Conservation (phyloP, 2,888 invertebrate genomes). For the Aporophyla nigra region DNA sequence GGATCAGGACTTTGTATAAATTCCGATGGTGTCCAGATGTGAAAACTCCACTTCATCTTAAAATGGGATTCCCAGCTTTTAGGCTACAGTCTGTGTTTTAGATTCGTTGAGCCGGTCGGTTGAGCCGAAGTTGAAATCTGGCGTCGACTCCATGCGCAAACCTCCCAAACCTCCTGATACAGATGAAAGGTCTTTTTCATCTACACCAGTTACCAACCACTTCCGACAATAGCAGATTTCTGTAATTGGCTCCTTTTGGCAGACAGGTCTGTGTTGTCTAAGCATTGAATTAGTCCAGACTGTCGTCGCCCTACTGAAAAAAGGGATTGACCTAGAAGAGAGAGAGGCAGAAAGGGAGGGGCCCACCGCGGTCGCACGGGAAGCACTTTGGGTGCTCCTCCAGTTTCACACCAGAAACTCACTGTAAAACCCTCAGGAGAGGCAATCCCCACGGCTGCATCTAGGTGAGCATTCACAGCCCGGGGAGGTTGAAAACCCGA, state of each 20-base stretch:
- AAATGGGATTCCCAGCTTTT: not conserved
- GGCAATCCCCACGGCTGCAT: not conserved
- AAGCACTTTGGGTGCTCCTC: not conserved
- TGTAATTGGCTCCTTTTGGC: too few species aligned
- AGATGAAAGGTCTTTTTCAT: too few species aligned
- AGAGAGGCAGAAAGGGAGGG: not conserved
- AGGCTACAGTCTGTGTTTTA: too few species aligned
- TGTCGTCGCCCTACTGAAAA: not conserved
- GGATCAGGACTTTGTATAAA: not conserved
- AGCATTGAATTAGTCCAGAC: not conserved
- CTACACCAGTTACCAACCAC: too few species aligned
- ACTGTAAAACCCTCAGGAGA: not conserved
- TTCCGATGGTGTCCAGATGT: not conserved
- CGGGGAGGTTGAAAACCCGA: not conserved
- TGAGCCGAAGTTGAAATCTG: too few species aligned
- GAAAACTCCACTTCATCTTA: not conserved
- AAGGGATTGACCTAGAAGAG: not conserved
- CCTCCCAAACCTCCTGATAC: too few species aligned
- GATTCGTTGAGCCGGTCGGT: too few species aligned
- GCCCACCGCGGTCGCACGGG: too few species aligned
- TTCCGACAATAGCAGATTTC: too few species aligned
- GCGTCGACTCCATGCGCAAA: too few species aligned
- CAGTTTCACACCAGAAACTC: not conserved
- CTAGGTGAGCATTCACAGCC: not conserved
- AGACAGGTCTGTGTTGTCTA: not conserved